Evolutionary conservation across 2,888 invertebrate genomes (phyloP), one percentile per base, ranked within the genome.

Genomic region (Euzetes globulus): DNA sequence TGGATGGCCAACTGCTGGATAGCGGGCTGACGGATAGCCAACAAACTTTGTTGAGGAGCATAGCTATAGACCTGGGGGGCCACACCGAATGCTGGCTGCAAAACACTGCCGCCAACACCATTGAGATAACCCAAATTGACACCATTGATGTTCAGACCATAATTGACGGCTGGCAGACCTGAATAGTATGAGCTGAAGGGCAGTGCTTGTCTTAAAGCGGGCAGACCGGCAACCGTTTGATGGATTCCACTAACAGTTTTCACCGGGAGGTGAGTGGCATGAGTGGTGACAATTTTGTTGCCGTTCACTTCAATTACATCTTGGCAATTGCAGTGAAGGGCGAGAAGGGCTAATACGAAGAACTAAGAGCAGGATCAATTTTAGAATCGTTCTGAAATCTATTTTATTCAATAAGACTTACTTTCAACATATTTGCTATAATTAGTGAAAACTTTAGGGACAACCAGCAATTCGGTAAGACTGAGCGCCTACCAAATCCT

Each of bases 391-490:
- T 19, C 22, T n/a, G 3, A 52, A 7, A 52, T 52, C 5, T 41
- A 41, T 41, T 41, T 41, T 41, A n/a, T n/a, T 6, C 27, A 58
- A 15, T 58, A 13, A 11, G 11, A 58, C 58, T 58, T 17, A 58
- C 58, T 58, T 58, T 58, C 58, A 58, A 58, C 58, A 58, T 58
- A 58, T 58, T 58, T 52, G 17, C 47, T n/a, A n/a, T n/a, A n/a
- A n/a, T n/a, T 41, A 41, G 41, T 6, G 33, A 41, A 41, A 41
- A 41, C 41, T 7, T 41, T 41, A 41, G 41, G 41, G 41, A 41
- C 41, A 33, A 7, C 7, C 41, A 41, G 41, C 41, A 13, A 9
- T 41, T 41, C 41, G 41, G 41, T 9, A 41, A 41, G 7, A 41
- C 41, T 41, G 41, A 11, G 13, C 11, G 41, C 1, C 41, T 9